A percentile compares a stretch with the other conserved stretches of the same genome.
phyloP scores from a whole-genome alignment of 2,113 vertebrate genomes.

The Ammodytes marinus region DNA sequence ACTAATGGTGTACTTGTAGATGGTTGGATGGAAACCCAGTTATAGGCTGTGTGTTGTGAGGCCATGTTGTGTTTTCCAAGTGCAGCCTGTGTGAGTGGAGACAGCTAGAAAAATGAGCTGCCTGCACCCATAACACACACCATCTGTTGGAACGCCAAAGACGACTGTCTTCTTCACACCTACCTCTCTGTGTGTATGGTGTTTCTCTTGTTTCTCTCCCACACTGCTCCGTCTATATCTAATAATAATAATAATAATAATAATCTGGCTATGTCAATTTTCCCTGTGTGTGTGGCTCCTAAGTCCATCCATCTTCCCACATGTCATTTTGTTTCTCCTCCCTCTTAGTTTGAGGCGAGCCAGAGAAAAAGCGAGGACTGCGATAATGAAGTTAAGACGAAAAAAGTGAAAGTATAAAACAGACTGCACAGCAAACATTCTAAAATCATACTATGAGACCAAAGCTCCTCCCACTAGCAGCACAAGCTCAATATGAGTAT shows the following conservation, averaged over 20 bases:
- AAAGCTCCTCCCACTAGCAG: too few relatives aligned
- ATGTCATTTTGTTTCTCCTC: neutral
- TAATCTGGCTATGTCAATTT: conserved; percentile 4
- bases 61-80: conserved; percentile 9
- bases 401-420: conserved; percentile 6
- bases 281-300: conserved; percentile 11
- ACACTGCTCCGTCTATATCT: conserved; percentile 9
- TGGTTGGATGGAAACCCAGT: neutral
- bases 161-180: conserved; percentile 42
- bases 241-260: neutral
- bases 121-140: conserved; percentile 57
- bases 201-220: conserved; percentile 21
- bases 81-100: conserved; percentile 22
- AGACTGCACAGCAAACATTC: neutral
- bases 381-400: neutral
- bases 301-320: neutral
- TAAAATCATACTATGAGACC: too few relatives aligned
- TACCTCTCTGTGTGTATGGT: conserved; percentile 26
- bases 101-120: conserved; percentile 27
- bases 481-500: too few relatives aligned
- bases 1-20: conserved; percentile 5
- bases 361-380: conserved; percentile 20
- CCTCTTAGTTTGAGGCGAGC: conserved; percentile 3
- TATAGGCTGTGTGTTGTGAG: neutral
- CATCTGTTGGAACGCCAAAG: conserved; percentile 60